Percentiles rank a stretch among this genome's conserved stretches.
Conservation (phyloP, 2,888 invertebrate species). For the Apodemia hepburni region DNA sequence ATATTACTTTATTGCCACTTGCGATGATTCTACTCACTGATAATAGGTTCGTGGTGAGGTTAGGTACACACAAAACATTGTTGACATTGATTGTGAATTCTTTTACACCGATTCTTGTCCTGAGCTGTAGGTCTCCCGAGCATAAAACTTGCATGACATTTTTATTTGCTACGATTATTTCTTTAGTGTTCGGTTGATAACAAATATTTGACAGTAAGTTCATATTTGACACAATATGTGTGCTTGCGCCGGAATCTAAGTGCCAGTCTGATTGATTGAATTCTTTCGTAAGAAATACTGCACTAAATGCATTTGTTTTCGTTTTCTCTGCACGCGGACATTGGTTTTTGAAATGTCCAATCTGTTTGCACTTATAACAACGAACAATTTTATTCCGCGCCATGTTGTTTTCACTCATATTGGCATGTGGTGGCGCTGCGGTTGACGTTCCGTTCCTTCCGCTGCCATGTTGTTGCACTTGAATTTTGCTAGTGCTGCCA, state of each 20-base stretch:
- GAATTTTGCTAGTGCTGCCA: not conserved
- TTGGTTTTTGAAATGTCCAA: constrained; percentile 29
- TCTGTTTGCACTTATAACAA: constrained; percentile 30
- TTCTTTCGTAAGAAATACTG: constrained; percentile 24
- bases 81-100: constrained; percentile 19
- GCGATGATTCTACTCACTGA: constrained; percentile 30
- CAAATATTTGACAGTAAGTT: constrained; percentile 20
- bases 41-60: constrained; percentile 30
- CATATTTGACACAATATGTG: constrained; percentile 24
- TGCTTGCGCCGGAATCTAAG: constrained; percentile 31
- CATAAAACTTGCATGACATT: constrained; percentile 17
- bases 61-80: constrained; percentile 33
- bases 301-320: constrained; percentile 31
- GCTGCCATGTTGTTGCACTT: not conserved
- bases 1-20: constrained; percentile 26
- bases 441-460: not conserved
- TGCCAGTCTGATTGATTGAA: constrained; percentile 5
- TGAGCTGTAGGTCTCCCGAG: constrained; percentile 15
- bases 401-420: too few species aligned
- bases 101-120: constrained; percentile 1
- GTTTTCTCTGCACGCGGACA: constrained; percentile 22
- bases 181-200: constrained; percentile 18
- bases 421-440: too few species aligned
- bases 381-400: constrained; percentile 17
- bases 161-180: constrained; percentile 21